Base-by-base conservation (phyloP, 2,888 invertebrate genomes). In the Agapostemon virescens region DNA sequence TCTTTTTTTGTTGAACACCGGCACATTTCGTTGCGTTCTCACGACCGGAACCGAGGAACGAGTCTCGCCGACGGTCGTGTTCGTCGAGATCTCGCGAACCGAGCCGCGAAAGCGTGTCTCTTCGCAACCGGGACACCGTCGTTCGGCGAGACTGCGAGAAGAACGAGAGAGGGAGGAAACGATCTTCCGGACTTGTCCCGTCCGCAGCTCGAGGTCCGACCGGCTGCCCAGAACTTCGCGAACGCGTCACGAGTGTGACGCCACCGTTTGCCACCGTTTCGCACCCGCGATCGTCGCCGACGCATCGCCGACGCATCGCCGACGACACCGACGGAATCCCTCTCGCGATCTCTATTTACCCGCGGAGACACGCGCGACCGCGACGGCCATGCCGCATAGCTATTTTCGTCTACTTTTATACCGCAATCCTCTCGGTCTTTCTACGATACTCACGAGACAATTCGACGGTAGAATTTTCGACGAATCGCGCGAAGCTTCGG, bases 321-420 rank as follows among this genome's bases (percentile, higher is more conserved):
- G 33, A 33, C 30, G 6, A 9, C 9, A 61, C 30, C 30, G 26
- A 15, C 26, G 13, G 20, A 33, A 20, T 20, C 61, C 61, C 17
- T 26, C 9, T 61, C 33, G 61, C 61, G 61, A 33, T 61, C 61
- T 30, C 61, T 33, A 23, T 23, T 23, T 23, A 20, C 4, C 26
- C 30, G 61, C 61, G 33, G 61, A 61, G 61, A 61, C 30, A 36
- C n/a, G 13, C 30, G 64, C 61, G 33, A 33, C 23, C 38, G 63
- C 64, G 78, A 82, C 70, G 66, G 49, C 70, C 30, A 82, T 73
- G 70, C 74, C 71, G 78, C 68, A 75, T 83, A 83, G 82, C 74
- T 83, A 83, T 83, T 83, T 83, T 83, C 83, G 69, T 82, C 83
- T 83, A 83, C 83, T 83, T 83, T 83, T 83, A 83, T 83, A 83